Evolutionary conservation across 2,888 invertebrate species (phyloP).

Genomic region (Lasioglossum zephyrum): DNA sequence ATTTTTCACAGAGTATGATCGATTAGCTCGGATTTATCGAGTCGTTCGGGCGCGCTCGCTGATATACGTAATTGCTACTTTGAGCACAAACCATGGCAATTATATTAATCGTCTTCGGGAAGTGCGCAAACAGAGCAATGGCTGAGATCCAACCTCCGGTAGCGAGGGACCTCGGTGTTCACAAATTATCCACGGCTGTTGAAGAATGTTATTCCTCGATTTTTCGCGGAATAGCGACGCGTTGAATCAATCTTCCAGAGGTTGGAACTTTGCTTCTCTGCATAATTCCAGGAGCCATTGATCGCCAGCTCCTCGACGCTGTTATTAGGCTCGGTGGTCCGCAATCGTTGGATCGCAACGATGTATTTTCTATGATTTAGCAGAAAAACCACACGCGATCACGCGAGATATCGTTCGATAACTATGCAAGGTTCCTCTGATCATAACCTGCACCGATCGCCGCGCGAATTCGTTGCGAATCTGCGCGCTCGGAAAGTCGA

Average conservation of each 20-base stretch:
- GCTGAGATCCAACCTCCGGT: not conserved
- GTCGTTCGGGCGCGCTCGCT: not conserved
- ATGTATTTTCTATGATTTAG: slow-evolving; percentile 20
- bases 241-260: not conserved
- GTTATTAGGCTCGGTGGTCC: not conserved
- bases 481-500: not conserved
- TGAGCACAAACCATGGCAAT: slow-evolving; percentile 6
- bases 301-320: not conserved
- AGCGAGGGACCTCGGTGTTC: not conserved
- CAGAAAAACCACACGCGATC: slow-evolving; percentile 20
- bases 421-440: slow-evolving; percentile 13
- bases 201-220: not conserved
- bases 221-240: not conserved
- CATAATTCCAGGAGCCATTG: not conserved
- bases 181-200: not conserved
- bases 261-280: not conserved
- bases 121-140: not conserved
- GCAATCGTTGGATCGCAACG: not conserved
- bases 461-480: not conserved
- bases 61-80: slow-evolving; percentile 22
- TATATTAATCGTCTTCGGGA: not conserved
- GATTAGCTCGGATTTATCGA: slow-evolving; percentile 47
- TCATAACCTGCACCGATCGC: not conserved
- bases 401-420: slow-evolving; percentile 44
- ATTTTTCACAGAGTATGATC: slow-evolving; percentile 54